Conservation (phyloP, 2,888 invertebrate genomes). For the Melanostoma mellinum region DNA sequence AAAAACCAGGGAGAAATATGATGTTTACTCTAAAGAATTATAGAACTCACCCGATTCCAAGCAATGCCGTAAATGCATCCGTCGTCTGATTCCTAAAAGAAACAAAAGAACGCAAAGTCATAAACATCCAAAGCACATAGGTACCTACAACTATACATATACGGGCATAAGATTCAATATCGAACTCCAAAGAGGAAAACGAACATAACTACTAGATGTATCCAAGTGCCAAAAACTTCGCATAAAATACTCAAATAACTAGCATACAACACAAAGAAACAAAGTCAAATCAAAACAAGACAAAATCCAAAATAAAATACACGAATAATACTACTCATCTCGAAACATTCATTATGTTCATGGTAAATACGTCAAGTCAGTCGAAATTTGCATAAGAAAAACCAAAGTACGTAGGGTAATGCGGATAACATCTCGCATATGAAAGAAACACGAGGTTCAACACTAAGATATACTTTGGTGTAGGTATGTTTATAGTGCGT, state of each 20-base stretch:
- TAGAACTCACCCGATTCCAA: no score
- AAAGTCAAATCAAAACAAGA: conserved; percentile 10
- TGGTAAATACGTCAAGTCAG: conserved; percentile 59
- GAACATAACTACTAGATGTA: conserved; percentile 49
- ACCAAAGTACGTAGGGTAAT: conserved; percentile 63
- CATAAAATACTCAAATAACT: conserved; percentile 66
- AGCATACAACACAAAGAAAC: conserved; percentile 46
- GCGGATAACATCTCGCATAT: conserved; percentile 61
- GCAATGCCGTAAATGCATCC: no score
- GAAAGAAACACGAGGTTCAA: conserved; percentile 50
- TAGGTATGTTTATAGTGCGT: conserved; percentile 21
- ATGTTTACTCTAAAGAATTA: no score
- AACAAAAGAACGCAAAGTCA: no score
- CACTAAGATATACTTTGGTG: conserved; percentile 6
- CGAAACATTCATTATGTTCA: conserved; percentile 69
- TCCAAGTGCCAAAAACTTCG: conserved; percentile 60
- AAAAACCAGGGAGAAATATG: no score
- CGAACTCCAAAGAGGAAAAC: background rate
- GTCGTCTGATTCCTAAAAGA: no score
- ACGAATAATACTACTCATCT: conserved; percentile 63
- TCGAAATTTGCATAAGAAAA: conserved; percentile 65
- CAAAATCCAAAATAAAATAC: conserved; percentile 20
- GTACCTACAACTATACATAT: background rate
- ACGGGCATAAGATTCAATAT: conserved; percentile 1
- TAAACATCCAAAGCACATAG: background rate